Evolutionary conservation across 2,888 invertebrate species (phyloP), one percentile per base, ranked within the genome.

Genomic region (Dioctria linearis): DNA sequence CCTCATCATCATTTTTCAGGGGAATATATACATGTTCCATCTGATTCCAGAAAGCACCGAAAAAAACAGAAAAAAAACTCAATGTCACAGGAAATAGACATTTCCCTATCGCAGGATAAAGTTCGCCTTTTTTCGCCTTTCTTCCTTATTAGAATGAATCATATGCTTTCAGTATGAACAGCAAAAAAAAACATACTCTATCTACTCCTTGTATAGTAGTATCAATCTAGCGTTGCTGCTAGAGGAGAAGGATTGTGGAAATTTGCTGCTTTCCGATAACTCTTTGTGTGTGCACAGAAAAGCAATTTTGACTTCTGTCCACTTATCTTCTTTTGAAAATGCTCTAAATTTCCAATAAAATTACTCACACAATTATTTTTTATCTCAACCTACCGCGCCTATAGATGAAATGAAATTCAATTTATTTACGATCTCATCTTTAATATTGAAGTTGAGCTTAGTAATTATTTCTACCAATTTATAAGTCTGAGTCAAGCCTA

Each of bases 41-140:
- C 25, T 25, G 25, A 25, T 25, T 6, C 40, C 73, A n/a, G 6
- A 73, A 37, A 39, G 6, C 40, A n/a, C n/a, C 4, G 42, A 40
- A 40, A 51, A 57, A 39, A 73, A 40, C 5, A 40, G 13, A 37
- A 40, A 54, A 73, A 73, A 40, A 51, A 42, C 59, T 42, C 75
- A 61, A 75, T 75, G 75, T 59, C 75, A 46, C 75, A 46, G 75
- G 61, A 61, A 75, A 75, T 37, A 75, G 75, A 75, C 42, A 59
- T 57, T 75, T 75, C 43, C 75, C 75, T 75, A 75, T 75, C 75
- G 59, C 11, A 42, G 75, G 57, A 40, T 42, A 57, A 25, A 25
- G 25, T 25, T 25, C 25, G 25, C 2, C 25, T 75, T 57, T 43
- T 13, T 75, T 61, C 59, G 54, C 59, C 11, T 6, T n/a, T 71